Base-by-base conservation (phyloP, 2,113 vertebrate genomes). In the Notarius quadriscutis region DNA sequence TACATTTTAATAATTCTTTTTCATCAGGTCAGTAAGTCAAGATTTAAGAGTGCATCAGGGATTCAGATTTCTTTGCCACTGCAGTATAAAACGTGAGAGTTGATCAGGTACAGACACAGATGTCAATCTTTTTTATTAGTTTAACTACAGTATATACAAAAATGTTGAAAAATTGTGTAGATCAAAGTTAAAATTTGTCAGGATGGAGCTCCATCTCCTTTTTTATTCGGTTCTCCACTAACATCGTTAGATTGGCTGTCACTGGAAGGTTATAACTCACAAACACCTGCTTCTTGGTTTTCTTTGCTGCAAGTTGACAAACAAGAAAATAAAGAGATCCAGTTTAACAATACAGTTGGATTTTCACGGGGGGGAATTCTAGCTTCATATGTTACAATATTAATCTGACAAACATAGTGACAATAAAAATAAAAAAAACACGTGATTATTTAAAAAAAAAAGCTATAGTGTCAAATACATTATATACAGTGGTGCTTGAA, bases 251-350 rank as follows among this genome's bases (percentile, higher is more conserved):
- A 92, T 84, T 96, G 88, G 95, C 96, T 0, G 95, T 96, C 89
- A 94, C 93, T 2, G 96, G 96, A 69, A 99, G 95, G 78, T 97
- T 98, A 91, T 97, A 97, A 92, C 98, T 99, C 91, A 98, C 97
- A 93, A 97, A 99, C 62, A 99, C 95, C 92, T 99, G 98, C 87
- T 99, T 99, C 92, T 95, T 96, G 2, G 97, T 99, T 95, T 96
- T 99, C 96, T 97, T 97, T 89, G 98, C 98, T 99, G 92, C 53
- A 94, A 94, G 60, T 91, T 12, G 91, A 92, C 93, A 87, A 63
- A 93, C 93, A 58, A 92, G 6, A 92, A 53, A 15, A 27, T 14
- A 14, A 25, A 51, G 1, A 53, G 3, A 2, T 34, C 0, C 6
- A 34, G n/a, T 8, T 58, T 1, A 6, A 41, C n/a, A 25, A 62